phyloP scores from a whole-genome alignment of 2,113 vertebrate genomes.

The Apaloderma vittatum region DNA sequence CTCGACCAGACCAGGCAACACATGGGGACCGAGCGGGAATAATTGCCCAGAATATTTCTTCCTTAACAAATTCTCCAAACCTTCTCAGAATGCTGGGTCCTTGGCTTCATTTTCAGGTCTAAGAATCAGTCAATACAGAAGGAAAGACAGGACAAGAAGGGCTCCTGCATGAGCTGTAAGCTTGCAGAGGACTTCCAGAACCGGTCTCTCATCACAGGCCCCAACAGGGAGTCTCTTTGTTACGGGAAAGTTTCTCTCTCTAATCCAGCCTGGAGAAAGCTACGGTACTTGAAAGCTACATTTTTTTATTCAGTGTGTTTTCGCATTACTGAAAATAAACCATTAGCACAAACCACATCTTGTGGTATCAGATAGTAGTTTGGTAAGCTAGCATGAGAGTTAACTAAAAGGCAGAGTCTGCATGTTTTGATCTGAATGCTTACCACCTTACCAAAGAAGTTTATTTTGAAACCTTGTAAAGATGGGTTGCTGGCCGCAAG shows the following conservation, averaged over 20 bases:
- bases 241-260: neutral
- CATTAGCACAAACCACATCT: neutral
- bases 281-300: neutral
- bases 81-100: neutral
- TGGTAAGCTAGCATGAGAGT: neutral
- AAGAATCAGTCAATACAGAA: neutral
- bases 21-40: too few relatives aligned
- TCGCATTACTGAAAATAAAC: neutral
- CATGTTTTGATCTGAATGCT: neutral
- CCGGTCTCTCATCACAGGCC: neutral
- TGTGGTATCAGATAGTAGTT: neutral
- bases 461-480: neutral
- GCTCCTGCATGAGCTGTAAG: neutral
- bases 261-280: constrained; percentile 10
- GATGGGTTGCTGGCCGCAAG: neutral
- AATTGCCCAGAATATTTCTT: neutral
- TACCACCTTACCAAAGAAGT: neutral
- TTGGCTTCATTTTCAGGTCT: neutral
- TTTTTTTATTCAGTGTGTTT: neutral
- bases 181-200: neutral
- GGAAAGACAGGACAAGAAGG: neutral
- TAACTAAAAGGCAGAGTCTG: neutral
- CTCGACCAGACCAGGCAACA: too few relatives aligned
- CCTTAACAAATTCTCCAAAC: neutral
- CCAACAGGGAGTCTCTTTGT: neutral